A percentile compares a stretch with the other conserved stretches of the same genome.
phyloP scores from a whole-genome alignment of 2,888 invertebrate genomes.

The Pachliopta kotzebuea region DNA sequence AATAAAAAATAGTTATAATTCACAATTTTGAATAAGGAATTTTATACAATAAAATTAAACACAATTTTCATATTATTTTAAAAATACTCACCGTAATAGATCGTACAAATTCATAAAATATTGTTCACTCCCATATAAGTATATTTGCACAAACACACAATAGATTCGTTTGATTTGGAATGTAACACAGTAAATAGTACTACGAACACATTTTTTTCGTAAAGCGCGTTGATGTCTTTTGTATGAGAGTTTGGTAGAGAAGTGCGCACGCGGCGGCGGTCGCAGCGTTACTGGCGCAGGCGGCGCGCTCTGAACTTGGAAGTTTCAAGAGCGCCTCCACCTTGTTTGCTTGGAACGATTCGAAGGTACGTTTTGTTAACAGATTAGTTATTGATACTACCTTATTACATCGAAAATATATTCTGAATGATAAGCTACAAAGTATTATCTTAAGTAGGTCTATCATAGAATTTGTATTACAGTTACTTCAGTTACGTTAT shows the following conservation, averaged over 20 bases:
- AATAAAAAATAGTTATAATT: no score
- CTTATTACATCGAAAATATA: no score
- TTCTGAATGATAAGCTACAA: no score
- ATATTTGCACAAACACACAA: slow-evolving; percentile 13
- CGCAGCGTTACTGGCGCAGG: slow-evolving; percentile 25
- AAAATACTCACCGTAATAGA: slow-evolving; percentile 16
- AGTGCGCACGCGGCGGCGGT: slow-evolving; percentile 20
- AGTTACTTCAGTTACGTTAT: no score
- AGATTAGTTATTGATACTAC: slow-evolving; percentile 11
- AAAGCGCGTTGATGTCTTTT: slow-evolving; percentile 19
- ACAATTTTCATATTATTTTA: no score
- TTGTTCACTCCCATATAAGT: slow-evolving; percentile 15
- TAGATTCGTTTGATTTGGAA: background rate
- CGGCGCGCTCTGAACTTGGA: slow-evolving; percentile 25
- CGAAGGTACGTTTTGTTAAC: slow-evolving; percentile 9
- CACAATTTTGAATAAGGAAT: no score
- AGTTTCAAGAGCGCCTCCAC: slow-evolving; percentile 25
- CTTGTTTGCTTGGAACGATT: slow-evolving; percentile 15
- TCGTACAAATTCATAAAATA: background rate
- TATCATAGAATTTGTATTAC: no score
- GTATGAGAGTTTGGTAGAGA: slow-evolving; percentile 1
- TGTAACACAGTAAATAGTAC: slow-evolving; percentile 9
- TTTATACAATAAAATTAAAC: no score
- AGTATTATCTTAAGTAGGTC: no score
- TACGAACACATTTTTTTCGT: slow-evolving; percentile 21